Evolutionary conservation across 2,888 invertebrate species (phyloP).

Genomic region (Theretra japonica): DNA sequence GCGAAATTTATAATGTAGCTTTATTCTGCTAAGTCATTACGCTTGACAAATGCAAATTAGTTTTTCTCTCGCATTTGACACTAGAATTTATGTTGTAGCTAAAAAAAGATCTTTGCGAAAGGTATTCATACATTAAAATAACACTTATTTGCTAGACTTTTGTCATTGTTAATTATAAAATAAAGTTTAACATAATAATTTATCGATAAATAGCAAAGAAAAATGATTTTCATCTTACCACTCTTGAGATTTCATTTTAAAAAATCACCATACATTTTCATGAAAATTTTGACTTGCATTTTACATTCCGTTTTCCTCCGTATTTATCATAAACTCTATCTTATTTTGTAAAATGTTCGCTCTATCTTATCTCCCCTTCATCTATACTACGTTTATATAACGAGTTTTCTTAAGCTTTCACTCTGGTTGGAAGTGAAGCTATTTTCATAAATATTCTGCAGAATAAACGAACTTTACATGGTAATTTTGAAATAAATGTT

Average conservation of each 20-base stretch:
- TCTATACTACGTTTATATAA: slow-evolving; percentile 18
- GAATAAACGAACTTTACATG: too few relatives aligned
- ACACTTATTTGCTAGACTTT: too few relatives aligned
- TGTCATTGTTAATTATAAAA: too few relatives aligned
- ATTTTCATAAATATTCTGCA: not conserved
- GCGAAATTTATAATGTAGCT: too few relatives aligned
- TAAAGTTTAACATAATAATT: not conserved
- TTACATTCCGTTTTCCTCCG: not conserved
- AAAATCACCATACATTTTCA: not conserved
- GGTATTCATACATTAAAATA: too few relatives aligned
- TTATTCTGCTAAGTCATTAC: too few relatives aligned
- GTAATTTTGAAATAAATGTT: too few relatives aligned
- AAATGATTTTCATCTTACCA: not conserved
- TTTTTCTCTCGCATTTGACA: too few relatives aligned
- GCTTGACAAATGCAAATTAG: too few relatives aligned
- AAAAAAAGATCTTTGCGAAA: too few relatives aligned
- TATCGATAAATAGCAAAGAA: not conserved
- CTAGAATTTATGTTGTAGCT: too few relatives aligned
- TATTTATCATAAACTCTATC: slow-evolving; percentile 17
- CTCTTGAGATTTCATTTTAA: not conserved
- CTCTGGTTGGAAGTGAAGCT: not conserved
- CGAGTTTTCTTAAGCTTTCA: not conserved
- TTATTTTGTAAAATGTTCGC: slow-evolving; percentile 11
- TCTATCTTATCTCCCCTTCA: slow-evolving; percentile 10
- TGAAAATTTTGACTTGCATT: slow-evolving; percentile 3